Percentiles rank a stretch among this genome's conserved stretches.
These are phyloP conservation scores for Brevimyrus niger DNA, from an alignment of 2,113 vertebrate species.

Conservation along the genomic window DNA sequence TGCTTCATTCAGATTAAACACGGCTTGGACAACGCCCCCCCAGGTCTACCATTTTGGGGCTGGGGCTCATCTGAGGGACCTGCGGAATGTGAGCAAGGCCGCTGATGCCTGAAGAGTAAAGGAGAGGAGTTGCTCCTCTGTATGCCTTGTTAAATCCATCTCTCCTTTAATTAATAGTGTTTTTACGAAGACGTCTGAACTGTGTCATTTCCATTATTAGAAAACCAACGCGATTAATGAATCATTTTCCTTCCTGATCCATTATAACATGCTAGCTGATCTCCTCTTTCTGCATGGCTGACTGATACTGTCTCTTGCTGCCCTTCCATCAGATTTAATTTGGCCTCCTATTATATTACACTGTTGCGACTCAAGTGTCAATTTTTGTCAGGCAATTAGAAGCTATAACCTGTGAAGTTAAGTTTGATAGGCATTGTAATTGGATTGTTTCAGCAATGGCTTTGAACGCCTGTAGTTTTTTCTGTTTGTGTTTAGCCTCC, in stretches of 20 bases:
- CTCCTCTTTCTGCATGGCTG: slow-evolving; percentile 82
- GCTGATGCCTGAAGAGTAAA: slow-evolving; percentile 63
- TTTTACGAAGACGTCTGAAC: slow-evolving; percentile 97
- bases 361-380: slow-evolving; percentile 98
- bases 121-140: slow-evolving; percentile 62
- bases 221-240: slow-evolving; percentile 96
- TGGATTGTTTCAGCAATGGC: slow-evolving; percentile 99
- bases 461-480: slow-evolving; percentile 72
- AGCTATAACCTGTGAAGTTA: slow-evolving; percentile 99
- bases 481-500: slow-evolving; percentile 64
- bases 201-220: slow-evolving; percentile 98
- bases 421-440: slow-evolving; percentile 99
- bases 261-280: slow-evolving; percentile 91
- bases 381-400: slow-evolving; percentile 99
- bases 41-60: not conserved
- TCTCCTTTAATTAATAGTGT: slow-evolving; percentile 99
- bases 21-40: not conserved
- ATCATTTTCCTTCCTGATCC: slow-evolving; percentile 98
- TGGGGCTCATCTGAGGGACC: not conserved
- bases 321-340: slow-evolving; percentile 99
- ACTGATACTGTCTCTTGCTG: slow-evolving; percentile 97
- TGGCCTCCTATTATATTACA: slow-evolving; percentile 99
- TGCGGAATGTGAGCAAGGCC: not conserved
- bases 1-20: not conserved
- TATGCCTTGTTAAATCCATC: slow-evolving; percentile 96